Percentiles rank a stretch among this genome's conserved stretches.
Evolutionary conservation across 2,797 vertebrate genomes (phyloP).

Genomic region (Lerista edwardsae): DNA sequence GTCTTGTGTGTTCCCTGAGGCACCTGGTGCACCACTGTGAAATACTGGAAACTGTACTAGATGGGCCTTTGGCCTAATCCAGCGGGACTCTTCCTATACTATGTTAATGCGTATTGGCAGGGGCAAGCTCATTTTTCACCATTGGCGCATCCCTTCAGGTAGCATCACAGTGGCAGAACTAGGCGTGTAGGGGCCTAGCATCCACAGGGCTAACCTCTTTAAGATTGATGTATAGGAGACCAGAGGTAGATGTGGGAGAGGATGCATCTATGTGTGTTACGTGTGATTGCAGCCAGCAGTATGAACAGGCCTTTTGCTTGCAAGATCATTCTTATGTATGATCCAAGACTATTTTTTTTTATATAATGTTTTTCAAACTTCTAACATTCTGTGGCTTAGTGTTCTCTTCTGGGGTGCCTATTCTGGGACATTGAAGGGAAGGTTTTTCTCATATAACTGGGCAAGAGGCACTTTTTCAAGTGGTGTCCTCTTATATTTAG

Average conservation of each 20-base stretch:
- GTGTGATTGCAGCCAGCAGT: background rate
- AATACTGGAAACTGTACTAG: too few species aligned
- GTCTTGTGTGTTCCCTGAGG: too few species aligned
- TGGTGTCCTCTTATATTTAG: too few species aligned
- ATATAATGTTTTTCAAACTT: background rate
- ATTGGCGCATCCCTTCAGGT: background rate
- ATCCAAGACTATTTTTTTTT: background rate
- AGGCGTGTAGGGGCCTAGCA: background rate
- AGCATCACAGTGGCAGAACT: background rate
- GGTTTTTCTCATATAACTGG: too few species aligned
- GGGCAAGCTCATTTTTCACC: background rate
- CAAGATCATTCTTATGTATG: background rate
- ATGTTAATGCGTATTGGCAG: background rate
- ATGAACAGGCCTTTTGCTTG: background rate
- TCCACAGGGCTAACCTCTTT: too few species aligned
- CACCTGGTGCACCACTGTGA: too few species aligned
- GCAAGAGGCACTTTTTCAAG: too few species aligned
- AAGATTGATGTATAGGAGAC: background rate
- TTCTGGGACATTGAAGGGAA: too few species aligned
- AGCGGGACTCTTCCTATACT: too few species aligned
- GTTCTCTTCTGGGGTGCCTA: background rate
- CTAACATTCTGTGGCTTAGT: background rate
- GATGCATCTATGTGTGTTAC: background rate
- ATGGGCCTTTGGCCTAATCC: too few species aligned
- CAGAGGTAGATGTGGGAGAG: background rate